Percentiles rank a stretch among this genome's conserved stretches.
Conservation (phyloP, 2,888 invertebrate species). For the Callyntrura sp. region DNA sequence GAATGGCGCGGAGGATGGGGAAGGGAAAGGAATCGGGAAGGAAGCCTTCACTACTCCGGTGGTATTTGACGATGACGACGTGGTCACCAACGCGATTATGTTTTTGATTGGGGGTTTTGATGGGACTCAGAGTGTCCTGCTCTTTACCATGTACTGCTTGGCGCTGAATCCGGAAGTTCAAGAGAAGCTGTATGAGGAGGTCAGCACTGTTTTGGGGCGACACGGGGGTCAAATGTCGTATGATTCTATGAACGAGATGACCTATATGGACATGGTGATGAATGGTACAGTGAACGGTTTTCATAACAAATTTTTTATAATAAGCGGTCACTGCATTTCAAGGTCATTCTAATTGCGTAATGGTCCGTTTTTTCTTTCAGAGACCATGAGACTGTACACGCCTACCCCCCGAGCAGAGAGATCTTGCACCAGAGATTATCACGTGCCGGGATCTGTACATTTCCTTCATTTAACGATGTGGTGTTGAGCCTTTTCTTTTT, state of each 20-base stretch:
- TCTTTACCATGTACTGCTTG: conserved; percentile 87
- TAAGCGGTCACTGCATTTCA: no score
- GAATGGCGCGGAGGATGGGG: neutral
- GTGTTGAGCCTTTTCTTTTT: no score
- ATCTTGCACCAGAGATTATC: conserved; percentile 86
- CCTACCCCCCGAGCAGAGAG: conserved; percentile 85
- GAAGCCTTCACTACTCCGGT: neutral
- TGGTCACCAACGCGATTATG: conserved; percentile 87
- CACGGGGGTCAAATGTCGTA: conserved; percentile 87
- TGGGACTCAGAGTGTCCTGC: conserved; percentile 88
- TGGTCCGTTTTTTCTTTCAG: neutral
- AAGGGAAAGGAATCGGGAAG: neutral
- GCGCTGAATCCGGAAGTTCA: conserved; percentile 87
- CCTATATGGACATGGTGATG: conserved; percentile 85
- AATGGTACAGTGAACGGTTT: neutral
- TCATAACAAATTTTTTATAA: no score
- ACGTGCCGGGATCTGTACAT: conserved; percentile 84
- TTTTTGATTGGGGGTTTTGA: conserved; percentile 90
- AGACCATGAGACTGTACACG: conserved; percentile 85
- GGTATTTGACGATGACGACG: conserved; percentile 86
- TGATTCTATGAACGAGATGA: conserved; percentile 87
- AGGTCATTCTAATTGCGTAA: no score
- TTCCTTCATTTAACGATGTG: no score
- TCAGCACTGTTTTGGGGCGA: conserved; percentile 85
- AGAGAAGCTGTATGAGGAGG: conserved; percentile 86